Evolutionary conservation across 2,113 vertebrate genomes (phyloP).

Genomic region (Cyanoramphus novaezelandiae): DNA sequence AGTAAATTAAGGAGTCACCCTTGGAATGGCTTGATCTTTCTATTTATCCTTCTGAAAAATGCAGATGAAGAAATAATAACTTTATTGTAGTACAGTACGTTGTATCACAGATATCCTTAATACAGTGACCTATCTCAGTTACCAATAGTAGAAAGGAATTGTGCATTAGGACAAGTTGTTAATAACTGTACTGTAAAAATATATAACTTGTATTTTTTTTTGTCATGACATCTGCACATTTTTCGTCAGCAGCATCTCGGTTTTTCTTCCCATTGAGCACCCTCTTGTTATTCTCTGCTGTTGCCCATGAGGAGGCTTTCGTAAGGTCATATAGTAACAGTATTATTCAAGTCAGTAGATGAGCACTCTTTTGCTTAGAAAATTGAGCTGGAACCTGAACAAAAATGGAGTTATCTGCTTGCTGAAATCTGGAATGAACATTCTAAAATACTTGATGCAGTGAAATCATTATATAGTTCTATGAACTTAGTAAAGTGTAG

Average conservation of each 20-base stretch:
- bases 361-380: not conserved
- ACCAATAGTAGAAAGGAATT: not conserved
- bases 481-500: not conserved
- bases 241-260: not conserved
- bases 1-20: not conserved
- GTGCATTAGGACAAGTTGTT: not conserved
- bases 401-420: not conserved
- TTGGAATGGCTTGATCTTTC: not conserved
- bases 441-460: not conserved
- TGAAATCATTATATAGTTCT: not conserved
- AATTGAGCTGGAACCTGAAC: not conserved
- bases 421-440: not conserved
- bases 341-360: not conserved
- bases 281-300: not conserved
- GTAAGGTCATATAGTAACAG: not conserved
- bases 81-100: not conserved
- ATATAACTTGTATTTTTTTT: not conserved
- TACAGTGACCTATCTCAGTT: not conserved
- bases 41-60: not conserved
- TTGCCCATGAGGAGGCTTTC: not conserved
- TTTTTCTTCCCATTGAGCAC: not conserved
- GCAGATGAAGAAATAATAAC: not conserved
- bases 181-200: not conserved
- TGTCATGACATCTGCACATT: not conserved
- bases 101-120: not conserved